phyloP scores from a whole-genome alignment of 2,113 vertebrate species.

The Petaurus breviceps region DNA sequence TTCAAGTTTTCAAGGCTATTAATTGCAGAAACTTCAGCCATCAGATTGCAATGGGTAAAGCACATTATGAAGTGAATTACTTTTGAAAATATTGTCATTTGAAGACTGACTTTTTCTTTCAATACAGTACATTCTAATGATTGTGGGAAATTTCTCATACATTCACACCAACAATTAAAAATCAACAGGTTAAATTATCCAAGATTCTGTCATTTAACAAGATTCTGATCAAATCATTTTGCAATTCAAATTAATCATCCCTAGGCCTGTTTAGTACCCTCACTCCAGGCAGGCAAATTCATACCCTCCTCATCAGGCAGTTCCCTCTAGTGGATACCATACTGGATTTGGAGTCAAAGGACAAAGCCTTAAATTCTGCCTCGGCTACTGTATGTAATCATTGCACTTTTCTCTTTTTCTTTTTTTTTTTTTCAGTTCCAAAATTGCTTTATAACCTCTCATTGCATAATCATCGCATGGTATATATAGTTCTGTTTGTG shows the following conservation, averaged over 20 bases:
- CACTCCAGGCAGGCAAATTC: neutral
- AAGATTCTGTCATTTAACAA: conserved; percentile 56
- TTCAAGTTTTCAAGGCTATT: conserved; percentile 63
- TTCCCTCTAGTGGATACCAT: neutral
- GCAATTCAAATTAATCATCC: conserved; percentile 47
- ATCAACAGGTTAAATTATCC: conserved; percentile 56
- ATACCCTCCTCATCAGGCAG: neutral
- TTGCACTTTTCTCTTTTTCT: no score
- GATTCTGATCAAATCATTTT: conserved; percentile 44
- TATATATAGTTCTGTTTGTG: no score
- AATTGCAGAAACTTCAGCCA: conserved; percentile 72
- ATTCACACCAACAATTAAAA: conserved; percentile 53
- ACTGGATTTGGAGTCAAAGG: neutral
- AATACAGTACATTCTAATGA: conserved; percentile 62
- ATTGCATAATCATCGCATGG: no score
- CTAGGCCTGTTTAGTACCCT: neutral
- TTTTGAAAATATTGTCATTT: conserved; percentile 77
- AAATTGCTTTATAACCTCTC: no score
- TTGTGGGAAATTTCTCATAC: conserved; percentile 47
- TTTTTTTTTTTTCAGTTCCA: no score
- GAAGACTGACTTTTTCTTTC: conserved; percentile 64
- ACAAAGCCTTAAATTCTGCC: neutral
- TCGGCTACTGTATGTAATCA: neutral
- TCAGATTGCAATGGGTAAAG: conserved; percentile 72
- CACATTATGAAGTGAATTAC: conserved; percentile 71